Evolutionary conservation across 2,888 invertebrate genomes (phyloP).

Genomic region (Chrysolina oricalcia): DNA sequence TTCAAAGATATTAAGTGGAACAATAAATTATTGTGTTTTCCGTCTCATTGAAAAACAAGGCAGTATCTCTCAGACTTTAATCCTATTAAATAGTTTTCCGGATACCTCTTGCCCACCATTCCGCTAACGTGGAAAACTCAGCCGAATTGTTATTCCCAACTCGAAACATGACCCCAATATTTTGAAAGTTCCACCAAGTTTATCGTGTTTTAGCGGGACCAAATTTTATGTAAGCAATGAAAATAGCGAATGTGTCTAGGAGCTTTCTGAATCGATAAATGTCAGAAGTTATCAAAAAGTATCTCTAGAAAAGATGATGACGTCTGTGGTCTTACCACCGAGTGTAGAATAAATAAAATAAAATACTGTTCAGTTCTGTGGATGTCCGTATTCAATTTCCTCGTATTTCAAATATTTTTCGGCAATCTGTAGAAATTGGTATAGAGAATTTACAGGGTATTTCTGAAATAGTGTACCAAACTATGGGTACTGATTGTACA

Average conservation of each 20-base stretch:
- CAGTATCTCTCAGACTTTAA: slow-evolving; percentile 44
- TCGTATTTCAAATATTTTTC: too few relatives aligned
- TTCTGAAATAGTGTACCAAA: too few relatives aligned
- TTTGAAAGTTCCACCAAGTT: slow-evolving; percentile 45
- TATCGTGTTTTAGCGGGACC: not conserved
- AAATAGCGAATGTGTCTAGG: slow-evolving; percentile 5
- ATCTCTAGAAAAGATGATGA: not conserved
- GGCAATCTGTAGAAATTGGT: too few relatives aligned
- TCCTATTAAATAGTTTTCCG: slow-evolving; percentile 50
- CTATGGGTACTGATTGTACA: too few relatives aligned
- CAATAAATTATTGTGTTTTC: slow-evolving; percentile 42
- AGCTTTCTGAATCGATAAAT: slow-evolving; percentile 11
- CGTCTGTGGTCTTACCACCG: not conserved
- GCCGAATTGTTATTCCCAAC: slow-evolving; percentile 56
- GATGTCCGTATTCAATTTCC: too few relatives aligned
- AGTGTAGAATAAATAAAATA: not conserved
- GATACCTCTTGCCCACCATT: slow-evolving; percentile 36
- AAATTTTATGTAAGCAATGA: slow-evolving; percentile 7
- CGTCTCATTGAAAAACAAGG: slow-evolving; percentile 40
- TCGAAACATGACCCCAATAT: slow-evolving; percentile 54
- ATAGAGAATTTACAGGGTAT: too few relatives aligned
- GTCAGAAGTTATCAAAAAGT: not conserved
- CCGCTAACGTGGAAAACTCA: slow-evolving; percentile 47
- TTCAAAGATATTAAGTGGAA: not conserved
- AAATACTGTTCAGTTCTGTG: too few relatives aligned